These are phyloP conservation scores for Apteryx owenii DNA, from an alignment of 2,113 vertebrate species.

Conservation along the genomic window DNA sequence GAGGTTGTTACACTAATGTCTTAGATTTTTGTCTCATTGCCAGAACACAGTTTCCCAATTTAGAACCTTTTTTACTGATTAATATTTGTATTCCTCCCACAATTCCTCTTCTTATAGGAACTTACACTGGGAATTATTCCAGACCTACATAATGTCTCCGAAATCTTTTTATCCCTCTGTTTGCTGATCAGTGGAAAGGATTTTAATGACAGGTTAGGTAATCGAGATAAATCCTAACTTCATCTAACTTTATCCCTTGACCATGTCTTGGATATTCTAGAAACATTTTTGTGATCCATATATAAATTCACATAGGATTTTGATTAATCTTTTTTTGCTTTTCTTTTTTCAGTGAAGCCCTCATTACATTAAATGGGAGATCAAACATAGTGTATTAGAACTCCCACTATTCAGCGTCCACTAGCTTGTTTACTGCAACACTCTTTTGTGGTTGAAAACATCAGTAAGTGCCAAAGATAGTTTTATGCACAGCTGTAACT, in stretches of 20 bases:
- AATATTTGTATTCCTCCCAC: slow-evolving; percentile 75
- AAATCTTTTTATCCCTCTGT: slow-evolving; percentile 75
- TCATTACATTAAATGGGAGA: slow-evolving; percentile 57
- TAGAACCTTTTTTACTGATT: slow-evolving; percentile 75
- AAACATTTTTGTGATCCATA: slow-evolving; percentile 72
- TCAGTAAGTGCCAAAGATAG: background rate
- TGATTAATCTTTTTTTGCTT: slow-evolving; percentile 42
- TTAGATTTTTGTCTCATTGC: slow-evolving; percentile 69
- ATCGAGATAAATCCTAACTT: slow-evolving; percentile 73
- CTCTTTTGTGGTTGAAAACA: background rate
- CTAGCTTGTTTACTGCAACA: background rate
- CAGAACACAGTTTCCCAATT: slow-evolving; percentile 67
- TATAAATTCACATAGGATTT: slow-evolving; percentile 68
- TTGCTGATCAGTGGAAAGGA: slow-evolving; percentile 73
- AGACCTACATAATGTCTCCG: slow-evolving; percentile 73
- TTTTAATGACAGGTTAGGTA: slow-evolving; percentile 75
- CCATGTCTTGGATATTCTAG: slow-evolving; percentile 68
- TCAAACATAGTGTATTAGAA: slow-evolving; percentile 29
- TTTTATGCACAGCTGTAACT: background rate
- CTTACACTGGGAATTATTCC: slow-evolving; percentile 70
- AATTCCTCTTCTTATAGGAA: slow-evolving; percentile 71
- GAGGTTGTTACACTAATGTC: slow-evolving; percentile 71
- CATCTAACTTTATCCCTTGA: slow-evolving; percentile 70
- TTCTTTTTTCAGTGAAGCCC: slow-evolving; percentile 14
- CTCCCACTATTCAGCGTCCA: background rate